Percentiles rank a stretch among this genome's conserved stretches.
These are phyloP conservation scores for Fissipunctia ypsillon DNA, from an alignment of 2,888 invertebrate genomes.

Conservation along the genomic window DNA sequence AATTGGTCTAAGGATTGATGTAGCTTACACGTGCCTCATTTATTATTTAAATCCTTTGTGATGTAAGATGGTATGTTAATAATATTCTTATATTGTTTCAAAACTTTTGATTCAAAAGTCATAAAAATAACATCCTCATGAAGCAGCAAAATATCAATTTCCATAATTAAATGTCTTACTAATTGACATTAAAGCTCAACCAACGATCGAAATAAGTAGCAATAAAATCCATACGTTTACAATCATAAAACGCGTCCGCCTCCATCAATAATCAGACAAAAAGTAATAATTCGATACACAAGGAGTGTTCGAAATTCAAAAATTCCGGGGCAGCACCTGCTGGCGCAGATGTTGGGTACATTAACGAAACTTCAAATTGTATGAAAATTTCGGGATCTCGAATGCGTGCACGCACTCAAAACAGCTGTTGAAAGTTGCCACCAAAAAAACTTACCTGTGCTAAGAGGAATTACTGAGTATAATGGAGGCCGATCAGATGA, in stretches of 20 bases:
- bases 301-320: slow-evolving; percentile 73
- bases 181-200: slow-evolving; percentile 30
- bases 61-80: neutral
- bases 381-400: slow-evolving; percentile 80
- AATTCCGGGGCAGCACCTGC: slow-evolving; percentile 84
- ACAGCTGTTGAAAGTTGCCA: slow-evolving; percentile 82
- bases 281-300: slow-evolving; percentile 36
- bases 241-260: slow-evolving; percentile 24
- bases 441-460: slow-evolving; percentile 79
- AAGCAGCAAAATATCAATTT: slow-evolving; percentile 14
- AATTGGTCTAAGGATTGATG: neutral
- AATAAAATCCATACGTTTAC: slow-evolving; percentile 33
- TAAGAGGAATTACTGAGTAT: slow-evolving; percentile 67
- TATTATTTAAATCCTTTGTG: neutral
- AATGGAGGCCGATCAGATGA: slow-evolving; percentile 80
- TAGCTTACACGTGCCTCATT: neutral
- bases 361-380: slow-evolving; percentile 75
- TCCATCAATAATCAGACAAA: slow-evolving; percentile 28
- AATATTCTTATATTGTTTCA: neutral
- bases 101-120: neutral
- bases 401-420: slow-evolving; percentile 78
- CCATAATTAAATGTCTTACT: slow-evolving; percentile 19
- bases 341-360: slow-evolving; percentile 82
- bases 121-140: neutral
- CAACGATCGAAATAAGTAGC: slow-evolving; percentile 16